A percentile compares a stretch with the other conserved stretches of the same genome.
Conservation (phyloP, 2,113 vertebrate genomes). For the Sphaerodactylus townsendi region DNA sequence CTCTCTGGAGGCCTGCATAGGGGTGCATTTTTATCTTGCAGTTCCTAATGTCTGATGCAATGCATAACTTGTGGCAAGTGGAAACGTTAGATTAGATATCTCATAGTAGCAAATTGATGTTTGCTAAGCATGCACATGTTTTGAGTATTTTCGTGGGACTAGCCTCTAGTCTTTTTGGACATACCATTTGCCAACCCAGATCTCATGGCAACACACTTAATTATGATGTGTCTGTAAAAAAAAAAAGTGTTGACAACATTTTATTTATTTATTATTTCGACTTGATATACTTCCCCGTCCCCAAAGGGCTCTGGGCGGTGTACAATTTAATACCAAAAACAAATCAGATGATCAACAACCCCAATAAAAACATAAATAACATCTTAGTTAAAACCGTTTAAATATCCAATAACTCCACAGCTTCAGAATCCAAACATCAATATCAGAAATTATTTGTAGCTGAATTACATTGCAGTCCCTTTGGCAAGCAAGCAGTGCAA, state of each 20-base stretch:
- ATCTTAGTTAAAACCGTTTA: no score
- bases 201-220: neutral
- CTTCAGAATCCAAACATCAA: no score
- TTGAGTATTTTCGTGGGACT: neutral
- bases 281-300: no score
- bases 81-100: conserved; percentile 41
- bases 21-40: neutral
- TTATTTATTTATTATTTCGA: no score
- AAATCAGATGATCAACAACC: no score
- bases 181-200: neutral
- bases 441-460: neutral
- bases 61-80: neutral
- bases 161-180: neutral
- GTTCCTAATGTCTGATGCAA: neutral
- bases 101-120: neutral
- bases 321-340: no score
- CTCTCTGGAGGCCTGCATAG: neutral
- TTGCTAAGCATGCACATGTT: neutral
- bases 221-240: neutral
- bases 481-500: neutral
- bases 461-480: neutral
- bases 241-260: neutral
- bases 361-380: no score
- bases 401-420: no score
- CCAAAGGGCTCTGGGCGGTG: no score